Conservation (phyloP, 2,888 invertebrate genomes). For the Fragum sueziense region DNA sequence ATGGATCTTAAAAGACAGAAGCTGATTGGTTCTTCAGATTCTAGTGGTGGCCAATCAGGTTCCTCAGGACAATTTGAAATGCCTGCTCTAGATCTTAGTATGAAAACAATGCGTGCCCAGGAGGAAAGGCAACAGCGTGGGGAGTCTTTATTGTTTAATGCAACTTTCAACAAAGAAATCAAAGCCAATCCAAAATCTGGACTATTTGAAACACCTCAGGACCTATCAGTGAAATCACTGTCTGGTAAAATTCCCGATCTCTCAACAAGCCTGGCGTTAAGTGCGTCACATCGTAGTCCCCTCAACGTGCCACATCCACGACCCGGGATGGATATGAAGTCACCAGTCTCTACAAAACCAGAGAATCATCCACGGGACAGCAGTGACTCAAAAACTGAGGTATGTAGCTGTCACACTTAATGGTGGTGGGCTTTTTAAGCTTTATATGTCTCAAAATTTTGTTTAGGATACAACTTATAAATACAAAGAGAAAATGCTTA, state of each 20-base stretch:
- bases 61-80: slow-evolving; percentile 36
- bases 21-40: slow-evolving; percentile 34
- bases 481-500: too few species aligned
- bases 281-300: slow-evolving; percentile 35
- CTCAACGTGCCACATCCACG: slow-evolving; percentile 53
- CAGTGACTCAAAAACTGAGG: slow-evolving; percentile 29
- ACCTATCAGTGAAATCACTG: slow-evolving; percentile 48
- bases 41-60: slow-evolving; percentile 17
- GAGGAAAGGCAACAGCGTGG: slow-evolving; percentile 57
- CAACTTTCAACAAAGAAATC: slow-evolving; percentile 49
- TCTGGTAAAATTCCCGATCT: slow-evolving; percentile 6
- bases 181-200: slow-evolving; percentile 23
- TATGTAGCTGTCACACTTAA: too few species aligned
- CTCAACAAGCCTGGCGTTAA: not conserved
- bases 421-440: too few species aligned
- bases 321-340: not conserved
- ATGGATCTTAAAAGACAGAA: slow-evolving; percentile 62
- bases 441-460: too few species aligned
- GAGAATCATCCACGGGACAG: slow-evolving; percentile 13
- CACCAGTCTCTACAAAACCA: slow-evolving; percentile 1
- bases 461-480: too few species aligned
- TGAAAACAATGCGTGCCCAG: slow-evolving; percentile 69
- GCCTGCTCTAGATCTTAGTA: slow-evolving; percentile 68
- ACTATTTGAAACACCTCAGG: slow-evolving; percentile 49
- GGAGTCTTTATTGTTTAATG: slow-evolving; percentile 56